Conservation (phyloP, 2,113 vertebrate genomes). For the Podiceps cristatus region DNA sequence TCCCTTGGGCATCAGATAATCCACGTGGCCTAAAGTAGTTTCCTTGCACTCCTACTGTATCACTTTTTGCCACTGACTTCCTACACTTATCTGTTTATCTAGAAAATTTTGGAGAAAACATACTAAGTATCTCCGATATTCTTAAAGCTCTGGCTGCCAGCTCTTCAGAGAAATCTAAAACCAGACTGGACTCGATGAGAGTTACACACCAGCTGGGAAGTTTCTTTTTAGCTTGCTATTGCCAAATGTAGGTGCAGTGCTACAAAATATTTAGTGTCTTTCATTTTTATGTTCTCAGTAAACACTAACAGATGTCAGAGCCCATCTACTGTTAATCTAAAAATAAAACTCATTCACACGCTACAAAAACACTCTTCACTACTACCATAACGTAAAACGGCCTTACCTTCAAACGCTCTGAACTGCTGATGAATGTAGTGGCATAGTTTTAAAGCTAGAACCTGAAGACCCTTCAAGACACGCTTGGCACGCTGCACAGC, state of each 20-base stretch:
- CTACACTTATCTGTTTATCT: neutral
- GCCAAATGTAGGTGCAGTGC: neutral
- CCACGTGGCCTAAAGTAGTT: neutral
- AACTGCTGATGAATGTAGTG: neutral
- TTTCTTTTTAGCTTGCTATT: neutral
- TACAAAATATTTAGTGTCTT: neutral
- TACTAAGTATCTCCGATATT: neutral
- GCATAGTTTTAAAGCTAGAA: neutral
- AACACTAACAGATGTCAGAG: conserved; percentile 14
- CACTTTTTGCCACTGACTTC: neutral
- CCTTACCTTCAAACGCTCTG: neutral
- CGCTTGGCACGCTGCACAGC: neutral
- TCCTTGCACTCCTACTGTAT: neutral
- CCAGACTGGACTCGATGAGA: neutral
- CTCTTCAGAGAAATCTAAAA: neutral
- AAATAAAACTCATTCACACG: conserved; percentile 12
- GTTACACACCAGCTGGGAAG: neutral
- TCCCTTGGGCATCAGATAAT: neutral
- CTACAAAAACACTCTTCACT: neutral
- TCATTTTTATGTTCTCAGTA: conserved; percentile 27
- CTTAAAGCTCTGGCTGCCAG: neutral
- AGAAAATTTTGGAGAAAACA: neutral
- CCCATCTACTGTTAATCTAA: neutral
- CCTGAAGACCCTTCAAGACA: neutral
- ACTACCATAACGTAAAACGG: neutral